These are phyloP conservation scores for Tolmerus cingulatus DNA, from an alignment of 2,888 invertebrate genomes.

Conservation along the genomic window DNA sequence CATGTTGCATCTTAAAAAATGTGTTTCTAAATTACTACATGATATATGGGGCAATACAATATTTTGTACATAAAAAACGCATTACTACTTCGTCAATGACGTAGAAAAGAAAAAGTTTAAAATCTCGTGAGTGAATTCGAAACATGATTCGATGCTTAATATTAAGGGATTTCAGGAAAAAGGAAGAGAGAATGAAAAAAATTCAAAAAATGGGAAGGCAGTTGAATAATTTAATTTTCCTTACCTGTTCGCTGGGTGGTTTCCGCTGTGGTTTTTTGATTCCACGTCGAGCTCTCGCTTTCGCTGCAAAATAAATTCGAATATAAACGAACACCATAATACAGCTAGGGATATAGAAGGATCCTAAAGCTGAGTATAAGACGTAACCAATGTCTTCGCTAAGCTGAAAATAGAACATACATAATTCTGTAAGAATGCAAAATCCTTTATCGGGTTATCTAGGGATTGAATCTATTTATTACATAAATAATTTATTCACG, in stretches of 20 bases:
- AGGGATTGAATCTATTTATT: neutral
- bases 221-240: constrained; percentile 45
- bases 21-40: neutral
- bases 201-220: neutral
- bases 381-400: constrained; percentile 98
- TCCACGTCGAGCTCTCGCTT: constrained; percentile 87
- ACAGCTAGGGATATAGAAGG: constrained; percentile 98
- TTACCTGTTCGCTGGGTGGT: constrained; percentile 64
- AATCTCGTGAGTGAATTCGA: constrained; percentile 19
- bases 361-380: constrained; percentile 95
- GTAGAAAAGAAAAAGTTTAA: neutral
- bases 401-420: constrained; percentile 71
- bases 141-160: constrained; percentile 36
- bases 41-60: neutral
- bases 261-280: constrained; percentile 81
- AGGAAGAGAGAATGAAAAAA: neutral
- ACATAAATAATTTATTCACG: neutral
- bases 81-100: neutral
- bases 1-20: neutral
- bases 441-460: neutral
- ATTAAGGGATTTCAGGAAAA: constrained; percentile 17
- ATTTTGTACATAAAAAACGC: neutral
- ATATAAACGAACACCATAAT: constrained; percentile 99
- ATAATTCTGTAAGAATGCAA: constrained; percentile 6
- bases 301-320: constrained; percentile 96